phyloP scores from a whole-genome alignment of 2,888 invertebrate genomes.

The Sinelater perroti region DNA sequence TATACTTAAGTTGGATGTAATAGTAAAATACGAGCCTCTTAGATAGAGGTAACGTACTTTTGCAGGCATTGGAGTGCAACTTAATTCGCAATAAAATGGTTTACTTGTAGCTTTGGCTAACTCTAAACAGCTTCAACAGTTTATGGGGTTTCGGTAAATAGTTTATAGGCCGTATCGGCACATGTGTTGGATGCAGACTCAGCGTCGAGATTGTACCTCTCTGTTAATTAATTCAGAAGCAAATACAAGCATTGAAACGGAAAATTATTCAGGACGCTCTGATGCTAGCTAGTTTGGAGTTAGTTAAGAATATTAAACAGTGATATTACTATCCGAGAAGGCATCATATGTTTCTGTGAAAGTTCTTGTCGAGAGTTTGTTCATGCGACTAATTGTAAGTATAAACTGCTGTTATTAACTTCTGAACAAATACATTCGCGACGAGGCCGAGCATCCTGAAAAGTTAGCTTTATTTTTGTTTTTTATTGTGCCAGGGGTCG shows the following conservation, averaged over 20 bases:
- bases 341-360: slow-evolving; percentile 19
- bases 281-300: slow-evolving; percentile 27
- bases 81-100: too few relatives aligned
- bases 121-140: too few relatives aligned
- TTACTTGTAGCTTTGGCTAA: too few relatives aligned
- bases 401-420: slow-evolving; percentile 21
- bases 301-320: slow-evolving; percentile 33
- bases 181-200: slow-evolving; percentile 1
- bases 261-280: slow-evolving; percentile 31
- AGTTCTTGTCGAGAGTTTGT: not conserved
- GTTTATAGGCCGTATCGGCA: slow-evolving; percentile 8
- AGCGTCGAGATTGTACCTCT: slow-evolving; percentile 16
- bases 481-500: slow-evolving; percentile 27
- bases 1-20: too few relatives aligned
- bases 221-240: slow-evolving; percentile 30
- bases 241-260: slow-evolving; percentile 27
- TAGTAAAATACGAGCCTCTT: too few relatives aligned
- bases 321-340: slow-evolving; percentile 19
- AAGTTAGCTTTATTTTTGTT: slow-evolving; percentile 22
- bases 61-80: too few relatives aligned
- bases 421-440: slow-evolving; percentile 14
- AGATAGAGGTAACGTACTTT: too few relatives aligned
- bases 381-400: slow-evolving; percentile 17
- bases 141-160: slow-evolving; percentile 1
- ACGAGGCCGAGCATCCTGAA: slow-evolving; percentile 5